These are phyloP conservation scores for Calyptomena viridis DNA, from an alignment of 2,113 vertebrate species.

Conservation along the genomic window DNA sequence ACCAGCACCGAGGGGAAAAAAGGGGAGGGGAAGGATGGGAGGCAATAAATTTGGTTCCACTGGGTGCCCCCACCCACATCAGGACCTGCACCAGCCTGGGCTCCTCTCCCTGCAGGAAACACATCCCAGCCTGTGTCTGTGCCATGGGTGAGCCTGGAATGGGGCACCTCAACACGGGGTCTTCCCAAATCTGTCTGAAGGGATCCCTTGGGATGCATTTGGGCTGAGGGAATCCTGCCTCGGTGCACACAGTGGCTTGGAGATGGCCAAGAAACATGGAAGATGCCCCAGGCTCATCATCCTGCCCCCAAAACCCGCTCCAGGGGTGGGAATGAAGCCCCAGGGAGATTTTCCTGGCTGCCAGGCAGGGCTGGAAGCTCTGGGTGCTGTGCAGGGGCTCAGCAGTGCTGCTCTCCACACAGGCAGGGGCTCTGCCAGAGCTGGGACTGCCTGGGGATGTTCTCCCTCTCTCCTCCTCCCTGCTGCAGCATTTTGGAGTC, in stretches of 20 bases:
- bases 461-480: neutral
- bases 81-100: neutral
- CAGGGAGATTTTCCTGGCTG: neutral
- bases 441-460: neutral
- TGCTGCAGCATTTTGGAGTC: neutral
- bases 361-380: neutral
- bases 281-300: fast-evolving
- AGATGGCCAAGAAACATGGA: neutral
- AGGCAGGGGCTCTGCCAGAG: neutral
- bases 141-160: fast-evolving
- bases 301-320: neutral
- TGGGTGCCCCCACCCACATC: neutral
- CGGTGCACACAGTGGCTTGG: fast-evolving
- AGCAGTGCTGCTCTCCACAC: neutral
- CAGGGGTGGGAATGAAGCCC: fast-evolving
- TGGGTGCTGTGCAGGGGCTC: neutral
- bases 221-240: neutral
- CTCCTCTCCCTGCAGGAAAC: neutral
- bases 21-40: fast-evolving
- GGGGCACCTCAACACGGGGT: too few species aligned
- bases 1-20: neutral
- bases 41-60: fast-evolving
- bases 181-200: neutral
- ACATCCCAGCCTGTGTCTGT: fast-evolving
- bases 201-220: neutral